phyloP scores from a whole-genome alignment of 2,888 invertebrate genomes.

The Chymomyza procnemis region DNA sequence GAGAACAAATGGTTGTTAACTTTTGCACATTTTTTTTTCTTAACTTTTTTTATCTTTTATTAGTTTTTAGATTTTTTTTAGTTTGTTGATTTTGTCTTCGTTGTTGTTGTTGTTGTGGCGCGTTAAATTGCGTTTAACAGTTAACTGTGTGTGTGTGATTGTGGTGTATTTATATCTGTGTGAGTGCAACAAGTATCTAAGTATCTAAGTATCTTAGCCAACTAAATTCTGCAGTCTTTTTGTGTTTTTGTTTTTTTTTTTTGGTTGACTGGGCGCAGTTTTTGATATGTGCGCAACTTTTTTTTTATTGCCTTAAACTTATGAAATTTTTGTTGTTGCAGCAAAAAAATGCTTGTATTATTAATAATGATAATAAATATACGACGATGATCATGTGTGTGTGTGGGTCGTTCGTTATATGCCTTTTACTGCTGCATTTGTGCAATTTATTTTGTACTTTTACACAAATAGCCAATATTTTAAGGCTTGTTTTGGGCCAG shows the following conservation, averaged over 20 bases:
- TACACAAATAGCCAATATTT: too few species aligned
- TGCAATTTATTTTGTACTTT: too few species aligned
- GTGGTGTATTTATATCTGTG: background rate
- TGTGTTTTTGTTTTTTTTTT: background rate
- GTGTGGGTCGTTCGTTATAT: background rate
- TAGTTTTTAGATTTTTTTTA: slow-evolving; percentile 18
- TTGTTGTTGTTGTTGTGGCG: slow-evolving; percentile 31
- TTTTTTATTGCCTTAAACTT: background rate
- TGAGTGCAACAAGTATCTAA: too few species aligned
- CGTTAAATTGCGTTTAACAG: slow-evolving; percentile 12
- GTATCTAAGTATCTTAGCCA: background rate
- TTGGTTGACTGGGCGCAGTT: background rate
- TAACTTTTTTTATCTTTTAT: slow-evolving; percentile 22
- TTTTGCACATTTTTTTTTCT: slow-evolving; percentile 64
- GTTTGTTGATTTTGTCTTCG: slow-evolving; percentile 23
- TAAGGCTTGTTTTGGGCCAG: too few species aligned
- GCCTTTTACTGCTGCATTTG: background rate
- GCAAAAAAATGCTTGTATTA: background rate
- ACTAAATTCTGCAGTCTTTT: too few species aligned
- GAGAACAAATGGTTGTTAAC: slow-evolving; percentile 72
- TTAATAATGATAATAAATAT: background rate
- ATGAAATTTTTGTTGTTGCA: background rate
- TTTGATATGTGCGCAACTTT: slow-evolving; percentile 2
- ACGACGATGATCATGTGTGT: background rate
- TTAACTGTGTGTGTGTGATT: slow-evolving; percentile 5